A percentile compares a stretch with the other conserved stretches of the same genome.
These are phyloP conservation scores for Candidula unifasciata DNA, from an alignment of 2,888 invertebrate species.

Conservation along the genomic window DNA sequence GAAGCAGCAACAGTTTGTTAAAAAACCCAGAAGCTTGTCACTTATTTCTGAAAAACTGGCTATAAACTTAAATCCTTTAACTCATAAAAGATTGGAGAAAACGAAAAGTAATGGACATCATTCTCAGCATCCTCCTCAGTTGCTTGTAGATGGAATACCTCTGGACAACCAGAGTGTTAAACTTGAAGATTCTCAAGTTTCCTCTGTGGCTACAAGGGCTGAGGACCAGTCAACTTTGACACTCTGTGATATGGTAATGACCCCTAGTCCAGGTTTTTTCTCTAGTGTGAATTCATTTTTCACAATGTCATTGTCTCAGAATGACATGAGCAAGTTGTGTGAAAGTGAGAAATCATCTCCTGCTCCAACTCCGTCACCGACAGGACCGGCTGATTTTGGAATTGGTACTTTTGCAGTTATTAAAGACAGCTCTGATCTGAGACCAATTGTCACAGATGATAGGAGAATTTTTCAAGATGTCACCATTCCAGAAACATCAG, in stretches of 20 bases:
- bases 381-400: not conserved
- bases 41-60: slow-evolving; percentile 30
- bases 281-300: slow-evolving; percentile 23
- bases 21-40: slow-evolving; percentile 41
- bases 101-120: not conserved
- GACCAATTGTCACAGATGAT: slow-evolving; percentile 26
- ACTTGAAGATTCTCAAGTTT: not conserved
- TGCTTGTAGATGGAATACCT: slow-evolving; percentile 32
- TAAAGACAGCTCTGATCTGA: slow-evolving; percentile 22
- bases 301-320: slow-evolving; percentile 17
- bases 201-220: not conserved
- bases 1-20: slow-evolving; percentile 20
- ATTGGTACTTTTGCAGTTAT: slow-evolving; percentile 5
- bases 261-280: slow-evolving; percentile 40
- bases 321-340: slow-evolving; percentile 9
- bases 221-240: not conserved
- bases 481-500: slow-evolving; percentile 61
- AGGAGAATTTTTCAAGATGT: slow-evolving; percentile 60
- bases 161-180: not conserved
- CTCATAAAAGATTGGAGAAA: slow-evolving; percentile 1
- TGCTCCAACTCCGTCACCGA: slow-evolving; percentile 16
- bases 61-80: slow-evolving; percentile 27
- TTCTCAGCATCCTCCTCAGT: slow-evolving; percentile 15
- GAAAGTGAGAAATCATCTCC: slow-evolving; percentile 19
- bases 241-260: slow-evolving; percentile 1